phyloP scores from a whole-genome alignment of 2,113 vertebrate genomes.

The Azemiops feae region DNA sequence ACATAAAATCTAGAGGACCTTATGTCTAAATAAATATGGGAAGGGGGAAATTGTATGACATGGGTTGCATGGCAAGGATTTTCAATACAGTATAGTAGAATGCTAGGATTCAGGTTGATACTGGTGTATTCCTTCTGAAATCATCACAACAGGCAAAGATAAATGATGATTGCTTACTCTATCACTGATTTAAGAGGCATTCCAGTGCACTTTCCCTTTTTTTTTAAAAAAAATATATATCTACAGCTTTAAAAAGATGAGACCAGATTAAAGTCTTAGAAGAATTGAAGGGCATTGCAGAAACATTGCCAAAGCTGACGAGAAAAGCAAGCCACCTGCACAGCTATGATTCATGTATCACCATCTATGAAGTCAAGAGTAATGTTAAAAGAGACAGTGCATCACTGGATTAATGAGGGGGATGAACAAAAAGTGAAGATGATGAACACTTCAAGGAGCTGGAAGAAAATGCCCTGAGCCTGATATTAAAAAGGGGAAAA shows the following conservation, averaged over 20 bases:
- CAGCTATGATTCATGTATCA: constrained; percentile 23
- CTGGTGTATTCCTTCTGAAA: neutral
- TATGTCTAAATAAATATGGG: neutral
- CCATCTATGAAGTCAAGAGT: constrained; percentile 26
- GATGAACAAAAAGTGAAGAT: neutral
- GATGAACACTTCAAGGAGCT: constrained; percentile 14
- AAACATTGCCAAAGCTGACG: neutral
- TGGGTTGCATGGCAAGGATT: neutral
- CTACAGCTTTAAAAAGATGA: constrained; percentile 18
- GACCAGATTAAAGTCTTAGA: constrained; percentile 22
- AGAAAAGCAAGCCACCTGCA: constrained; percentile 15
- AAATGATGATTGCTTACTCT: neutral
- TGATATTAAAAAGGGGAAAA: constrained; percentile 10
- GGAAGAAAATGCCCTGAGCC: neutral
- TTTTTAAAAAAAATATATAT: neutral
- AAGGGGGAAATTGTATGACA: neutral
- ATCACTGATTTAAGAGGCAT: neutral
- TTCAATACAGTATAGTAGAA: constrained; percentile 3
- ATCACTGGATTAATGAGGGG: constrained; percentile 24
- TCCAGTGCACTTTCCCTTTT: neutral
- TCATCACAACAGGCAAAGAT: too few relatives aligned
- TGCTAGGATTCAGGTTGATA: neutral
- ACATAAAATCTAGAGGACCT: too few relatives aligned
- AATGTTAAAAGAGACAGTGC: neutral
- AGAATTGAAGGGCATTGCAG: constrained; percentile 34